Percentiles rank a stretch among this genome's conserved stretches.
phyloP scores from a whole-genome alignment of 2,888 invertebrate species.

The Heliconius aoede region DNA sequence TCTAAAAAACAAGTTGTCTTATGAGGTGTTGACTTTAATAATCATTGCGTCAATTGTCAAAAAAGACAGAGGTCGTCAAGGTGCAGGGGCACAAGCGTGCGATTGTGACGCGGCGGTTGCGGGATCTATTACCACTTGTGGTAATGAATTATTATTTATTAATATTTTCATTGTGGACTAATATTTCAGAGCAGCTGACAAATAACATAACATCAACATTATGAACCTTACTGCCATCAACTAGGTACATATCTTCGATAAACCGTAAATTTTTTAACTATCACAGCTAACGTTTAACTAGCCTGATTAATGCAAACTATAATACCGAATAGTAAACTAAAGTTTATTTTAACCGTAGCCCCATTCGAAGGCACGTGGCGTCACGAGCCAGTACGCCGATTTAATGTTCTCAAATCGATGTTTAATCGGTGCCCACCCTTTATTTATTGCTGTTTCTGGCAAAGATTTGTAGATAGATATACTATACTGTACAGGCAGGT shows the following conservation, averaged over 20 bases:
- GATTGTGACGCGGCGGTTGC: too few species aligned
- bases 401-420: slow-evolving; percentile 78
- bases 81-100: too few species aligned
- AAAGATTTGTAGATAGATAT: slow-evolving; percentile 32
- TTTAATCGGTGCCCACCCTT: slow-evolving; percentile 68
- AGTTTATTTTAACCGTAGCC: slow-evolving; percentile 44
- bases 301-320: slow-evolving; percentile 1
- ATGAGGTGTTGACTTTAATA: too few species aligned
- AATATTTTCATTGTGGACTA: too few species aligned
- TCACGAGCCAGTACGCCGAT: slow-evolving; percentile 67
- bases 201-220: too few species aligned
- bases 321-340: slow-evolving; percentile 17
- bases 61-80: too few species aligned
- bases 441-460: slow-evolving; percentile 39
- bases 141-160: too few species aligned
- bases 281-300: slow-evolving; percentile 3
- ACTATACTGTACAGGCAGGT: slow-evolving; percentile 12
- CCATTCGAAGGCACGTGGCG: slow-evolving; percentile 61
- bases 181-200: too few species aligned
- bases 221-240: neutral
- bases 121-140: too few species aligned
- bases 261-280: neutral
- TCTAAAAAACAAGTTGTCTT: too few species aligned
- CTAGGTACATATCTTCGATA: neutral
- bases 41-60: too few species aligned